phyloP scores from a whole-genome alignment of 2,888 invertebrate species.

The Lissonota sp. region DNA sequence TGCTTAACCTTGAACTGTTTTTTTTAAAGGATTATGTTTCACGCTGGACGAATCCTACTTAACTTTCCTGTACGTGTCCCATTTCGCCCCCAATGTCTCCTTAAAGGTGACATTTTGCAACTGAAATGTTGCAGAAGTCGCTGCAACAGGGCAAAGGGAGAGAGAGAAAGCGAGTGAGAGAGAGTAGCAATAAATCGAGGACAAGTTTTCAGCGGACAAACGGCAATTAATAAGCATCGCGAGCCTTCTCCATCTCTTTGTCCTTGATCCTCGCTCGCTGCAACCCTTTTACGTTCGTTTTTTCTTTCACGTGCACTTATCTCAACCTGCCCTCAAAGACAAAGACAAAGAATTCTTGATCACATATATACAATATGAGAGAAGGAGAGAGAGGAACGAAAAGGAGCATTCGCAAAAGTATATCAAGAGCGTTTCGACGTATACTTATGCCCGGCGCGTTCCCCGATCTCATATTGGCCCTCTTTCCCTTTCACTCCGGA shows the following conservation, averaged over 20 bases:
- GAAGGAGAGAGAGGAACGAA: constrained; percentile 1
- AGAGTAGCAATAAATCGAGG: constrained; percentile 48
- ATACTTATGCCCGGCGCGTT: constrained; percentile 21
- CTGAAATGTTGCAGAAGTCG: neutral
- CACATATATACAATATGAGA: constrained; percentile 7
- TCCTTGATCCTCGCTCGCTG: constrained; percentile 20
- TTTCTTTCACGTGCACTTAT: constrained; percentile 16
- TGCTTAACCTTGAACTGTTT: too few relatives aligned
- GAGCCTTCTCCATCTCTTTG: constrained; percentile 15
- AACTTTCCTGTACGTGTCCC: too few relatives aligned
- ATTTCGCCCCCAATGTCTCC: too few relatives aligned
- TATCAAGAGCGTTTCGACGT: constrained; percentile 24
- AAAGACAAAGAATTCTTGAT: constrained; percentile 39
- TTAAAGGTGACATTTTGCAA: too few relatives aligned
- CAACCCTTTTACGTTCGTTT: constrained; percentile 38
- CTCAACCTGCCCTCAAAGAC: constrained; percentile 29
- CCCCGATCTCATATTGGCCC: constrained; percentile 36
- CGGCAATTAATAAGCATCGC: constrained; percentile 58
- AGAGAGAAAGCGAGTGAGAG: neutral
- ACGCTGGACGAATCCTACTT: too few relatives aligned
- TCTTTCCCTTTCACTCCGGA: neutral
- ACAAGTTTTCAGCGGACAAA: constrained; percentile 32
- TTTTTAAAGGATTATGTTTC: too few relatives aligned
- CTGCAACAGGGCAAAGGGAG: neutral
- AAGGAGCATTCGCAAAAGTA: constrained; percentile 24